A percentile compares a stretch with the other conserved stretches of the same genome.
phyloP scores from a whole-genome alignment of 2,113 vertebrate species.

The Gnathochromis pfefferi region DNA sequence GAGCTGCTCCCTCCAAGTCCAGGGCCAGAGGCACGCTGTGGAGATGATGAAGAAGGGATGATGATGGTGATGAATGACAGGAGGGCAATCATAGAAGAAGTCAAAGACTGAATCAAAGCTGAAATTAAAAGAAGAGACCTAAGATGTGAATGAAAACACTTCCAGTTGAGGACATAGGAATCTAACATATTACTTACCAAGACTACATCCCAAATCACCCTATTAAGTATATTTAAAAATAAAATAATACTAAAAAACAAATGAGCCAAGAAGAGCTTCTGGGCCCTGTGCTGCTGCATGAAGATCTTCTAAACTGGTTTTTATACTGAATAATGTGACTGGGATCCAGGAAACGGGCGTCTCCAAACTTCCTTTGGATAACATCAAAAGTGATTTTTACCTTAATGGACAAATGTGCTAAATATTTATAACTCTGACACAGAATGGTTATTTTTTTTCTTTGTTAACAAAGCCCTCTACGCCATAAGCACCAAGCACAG shows the following conservation, averaged over 20 bases:
- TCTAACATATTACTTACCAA: neutral
- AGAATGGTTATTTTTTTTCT: neutral
- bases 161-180: neutral
- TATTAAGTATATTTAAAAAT: neutral
- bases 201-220: neutral
- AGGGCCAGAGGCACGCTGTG: neutral
- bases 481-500: neutral
- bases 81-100: neutral
- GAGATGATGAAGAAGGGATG: neutral
- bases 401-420: neutral
- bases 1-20: conserved; percentile 36
- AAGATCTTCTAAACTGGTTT: neutral
- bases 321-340: neutral
- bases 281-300: neutral
- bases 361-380: neutral
- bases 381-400: neutral
- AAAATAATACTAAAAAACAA: neutral
- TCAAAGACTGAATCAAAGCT: neutral
- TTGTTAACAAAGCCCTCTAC: neutral
- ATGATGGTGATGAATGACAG: neutral
- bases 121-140: neutral
- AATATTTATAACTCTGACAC: neutral
- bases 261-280: neutral
- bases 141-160: neutral
- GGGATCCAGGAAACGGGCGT: neutral